These are phyloP conservation scores for Castor canadensis DNA, from an alignment of 2,113 vertebrate genomes.

Conservation along the genomic window DNA sequence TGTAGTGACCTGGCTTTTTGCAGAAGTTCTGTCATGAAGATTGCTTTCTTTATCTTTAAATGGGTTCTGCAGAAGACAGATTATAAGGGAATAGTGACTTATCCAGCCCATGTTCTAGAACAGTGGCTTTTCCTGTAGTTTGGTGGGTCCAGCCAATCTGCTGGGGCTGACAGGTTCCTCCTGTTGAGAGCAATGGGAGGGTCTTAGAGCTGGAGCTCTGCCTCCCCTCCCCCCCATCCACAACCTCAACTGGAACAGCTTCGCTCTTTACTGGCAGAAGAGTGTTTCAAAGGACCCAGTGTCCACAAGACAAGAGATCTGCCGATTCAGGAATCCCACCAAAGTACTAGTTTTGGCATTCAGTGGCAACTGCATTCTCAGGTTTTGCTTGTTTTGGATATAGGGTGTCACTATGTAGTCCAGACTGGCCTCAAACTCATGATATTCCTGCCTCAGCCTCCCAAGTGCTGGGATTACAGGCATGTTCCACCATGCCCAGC, in stretches of 20 bases:
- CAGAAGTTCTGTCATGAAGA: not conserved
- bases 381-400: too few species aligned
- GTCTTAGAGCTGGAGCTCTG: not conserved
- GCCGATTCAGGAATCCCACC: not conserved
- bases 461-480: too few species aligned
- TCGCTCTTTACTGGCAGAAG: not conserved
- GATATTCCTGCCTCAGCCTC: too few species aligned
- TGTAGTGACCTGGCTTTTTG: not conserved
- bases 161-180: not conserved
- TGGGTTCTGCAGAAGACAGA: not conserved
- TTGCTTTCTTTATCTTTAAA: not conserved
- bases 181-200: not conserved
- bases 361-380: not conserved
- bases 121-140: not conserved
- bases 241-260: not conserved
- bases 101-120: not conserved
- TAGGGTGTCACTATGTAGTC: too few species aligned
- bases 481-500: too few species aligned
- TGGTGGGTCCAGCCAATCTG: not conserved
- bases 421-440: too few species aligned
- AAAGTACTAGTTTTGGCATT: not conserved
- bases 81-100: not conserved
- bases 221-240: rapidly evolving
- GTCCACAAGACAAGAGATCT: not conserved
- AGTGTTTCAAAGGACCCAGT: not conserved